phyloP scores from a whole-genome alignment of 2,888 invertebrate species.

The Heliothis peltigera region DNA sequence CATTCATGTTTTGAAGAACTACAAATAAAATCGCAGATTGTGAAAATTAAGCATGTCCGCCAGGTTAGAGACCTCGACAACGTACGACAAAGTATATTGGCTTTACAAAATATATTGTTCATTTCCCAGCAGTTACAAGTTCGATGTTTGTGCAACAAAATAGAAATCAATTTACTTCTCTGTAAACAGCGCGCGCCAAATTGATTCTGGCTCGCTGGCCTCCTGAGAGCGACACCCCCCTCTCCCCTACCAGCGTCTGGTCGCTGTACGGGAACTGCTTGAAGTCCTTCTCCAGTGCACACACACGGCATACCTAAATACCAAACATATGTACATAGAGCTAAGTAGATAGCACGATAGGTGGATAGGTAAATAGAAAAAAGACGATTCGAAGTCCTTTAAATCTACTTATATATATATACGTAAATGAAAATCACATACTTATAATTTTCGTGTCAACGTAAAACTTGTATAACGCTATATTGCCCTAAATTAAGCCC shows the following conservation, averaged over 20 bases:
- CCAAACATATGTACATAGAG: conserved; percentile 35
- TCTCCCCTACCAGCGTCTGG: conserved; percentile 92
- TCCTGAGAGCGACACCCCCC: conserved; percentile 92
- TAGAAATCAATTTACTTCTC: conserved; percentile 79
- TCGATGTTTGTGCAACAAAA: conserved; percentile 61
- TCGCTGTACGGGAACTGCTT: conserved; percentile 92
- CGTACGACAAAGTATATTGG: background rate
- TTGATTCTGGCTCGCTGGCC: conserved; percentile 93
- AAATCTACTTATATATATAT: background rate
- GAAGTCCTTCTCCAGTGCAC: conserved; percentile 88
- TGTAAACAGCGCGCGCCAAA: conserved; percentile 89
- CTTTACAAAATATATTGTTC: conserved; percentile 15
- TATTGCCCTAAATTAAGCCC: conserved; percentile 16
- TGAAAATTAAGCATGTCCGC: background rate
- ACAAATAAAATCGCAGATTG: background rate
- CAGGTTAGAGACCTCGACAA: background rate
- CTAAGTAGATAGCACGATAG: background rate
- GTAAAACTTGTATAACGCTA: background rate
- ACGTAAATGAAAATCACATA: background rate
- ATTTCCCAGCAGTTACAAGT: conserved; percentile 54
- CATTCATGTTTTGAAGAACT: background rate
- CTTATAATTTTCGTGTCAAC: background rate
- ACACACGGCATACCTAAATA: conserved; percentile 83
- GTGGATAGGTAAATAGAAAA: conserved; percentile 8
- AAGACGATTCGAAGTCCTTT: background rate